Evolutionary conservation across 2,888 invertebrate species (phyloP).

Genomic region (Eucera pruinosa): DNA sequence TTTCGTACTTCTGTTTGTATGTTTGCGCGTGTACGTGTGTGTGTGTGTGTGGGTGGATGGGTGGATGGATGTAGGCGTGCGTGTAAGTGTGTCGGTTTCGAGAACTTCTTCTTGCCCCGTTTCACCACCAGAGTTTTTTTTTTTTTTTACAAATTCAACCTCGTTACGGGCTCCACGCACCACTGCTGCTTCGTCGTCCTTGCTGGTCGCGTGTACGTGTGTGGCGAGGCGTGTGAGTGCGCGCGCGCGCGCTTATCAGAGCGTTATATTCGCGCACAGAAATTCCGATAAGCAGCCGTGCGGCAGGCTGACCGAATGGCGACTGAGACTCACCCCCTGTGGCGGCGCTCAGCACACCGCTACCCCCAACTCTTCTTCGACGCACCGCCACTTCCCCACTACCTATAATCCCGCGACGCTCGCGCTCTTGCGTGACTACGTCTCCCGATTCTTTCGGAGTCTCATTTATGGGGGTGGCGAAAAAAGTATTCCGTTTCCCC

Average conservation of each 20-base stretch:
- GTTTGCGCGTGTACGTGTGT: not conserved
- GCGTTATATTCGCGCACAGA: conserved; percentile 32
- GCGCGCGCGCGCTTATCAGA: conserved; percentile 15
- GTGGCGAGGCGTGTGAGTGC: conserved; percentile 2
- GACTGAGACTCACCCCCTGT: conserved; percentile 76
- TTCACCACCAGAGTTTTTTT: no score
- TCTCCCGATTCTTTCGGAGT: conserved; percentile 21
- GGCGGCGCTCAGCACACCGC: conserved; percentile 70
- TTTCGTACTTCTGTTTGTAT: not conserved
- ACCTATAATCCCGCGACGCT: not conserved
- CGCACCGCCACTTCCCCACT: not conserved
- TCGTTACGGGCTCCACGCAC: not conserved
- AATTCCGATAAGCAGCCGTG: conserved; percentile 69
- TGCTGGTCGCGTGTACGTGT: conserved; percentile 6
- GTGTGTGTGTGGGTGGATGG: no score
- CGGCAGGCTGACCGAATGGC: conserved; percentile 76
- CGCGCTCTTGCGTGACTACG: conserved; percentile 23
- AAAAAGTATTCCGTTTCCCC: no score
- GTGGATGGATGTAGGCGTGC: no score
- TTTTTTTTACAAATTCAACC: no score
- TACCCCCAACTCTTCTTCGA: conserved; percentile 22
- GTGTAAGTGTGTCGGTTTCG: no score
- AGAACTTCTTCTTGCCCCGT: no score
- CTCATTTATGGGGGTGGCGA: not conserved
- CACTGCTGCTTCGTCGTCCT: not conserved